Conservation (phyloP, 2,888 invertebrate genomes). For the Eucriotettix oculatus region DNA sequence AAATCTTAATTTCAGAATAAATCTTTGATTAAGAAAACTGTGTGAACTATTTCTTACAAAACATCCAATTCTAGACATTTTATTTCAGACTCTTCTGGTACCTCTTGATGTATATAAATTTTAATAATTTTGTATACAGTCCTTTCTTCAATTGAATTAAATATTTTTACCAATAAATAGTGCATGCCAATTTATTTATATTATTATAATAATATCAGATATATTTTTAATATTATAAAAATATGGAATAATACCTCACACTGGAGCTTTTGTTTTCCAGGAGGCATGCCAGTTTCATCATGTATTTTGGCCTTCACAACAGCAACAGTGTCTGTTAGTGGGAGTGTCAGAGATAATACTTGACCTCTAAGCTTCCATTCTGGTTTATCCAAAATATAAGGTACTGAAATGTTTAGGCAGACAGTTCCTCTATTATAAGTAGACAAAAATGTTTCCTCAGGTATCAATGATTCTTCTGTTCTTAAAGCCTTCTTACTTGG, state of each 20-base stretch:
- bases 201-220: no score
- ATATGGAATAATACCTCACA: constrained; percentile 49
- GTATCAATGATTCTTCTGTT: constrained; percentile 83
- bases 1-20: no score
- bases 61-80: no score
- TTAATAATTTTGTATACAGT: no score
- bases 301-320: constrained; percentile 77
- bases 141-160: no score
- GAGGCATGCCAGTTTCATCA: constrained; percentile 80
- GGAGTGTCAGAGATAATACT: constrained; percentile 56
- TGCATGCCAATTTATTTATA: no score
- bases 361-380: constrained; percentile 96
- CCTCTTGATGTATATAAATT: no score
- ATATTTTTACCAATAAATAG: no score
- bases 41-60: no score
- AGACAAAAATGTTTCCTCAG: constrained; percentile 66
- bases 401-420: constrained; percentile 36
- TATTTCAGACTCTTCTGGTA: no score
- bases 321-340: constrained; percentile 59
- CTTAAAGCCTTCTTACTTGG: constrained; percentile 75
- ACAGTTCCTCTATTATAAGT: constrained; percentile 37
- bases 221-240: no score
- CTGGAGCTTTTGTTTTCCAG: constrained; percentile 91
- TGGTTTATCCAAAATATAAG: constrained; percentile 68
- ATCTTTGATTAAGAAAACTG: no score